Percentiles rank a stretch among this genome's conserved stretches.
phyloP scores from a whole-genome alignment of 1,140 invertebrate genomes.

The Trichonephila clavata region DNA sequence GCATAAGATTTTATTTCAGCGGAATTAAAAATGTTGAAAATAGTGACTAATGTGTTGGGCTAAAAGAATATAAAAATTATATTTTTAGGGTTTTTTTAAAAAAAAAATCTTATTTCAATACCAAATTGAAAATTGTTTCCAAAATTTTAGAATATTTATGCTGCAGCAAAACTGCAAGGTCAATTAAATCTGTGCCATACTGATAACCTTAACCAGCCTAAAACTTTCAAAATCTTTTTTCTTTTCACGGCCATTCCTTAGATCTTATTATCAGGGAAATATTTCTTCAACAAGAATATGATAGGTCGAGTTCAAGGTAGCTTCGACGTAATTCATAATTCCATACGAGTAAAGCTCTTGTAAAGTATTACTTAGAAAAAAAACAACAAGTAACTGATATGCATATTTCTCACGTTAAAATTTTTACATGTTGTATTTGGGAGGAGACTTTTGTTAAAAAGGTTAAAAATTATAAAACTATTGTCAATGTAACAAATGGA shows the following conservation, averaged over 20 bases:
- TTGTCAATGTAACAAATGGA: slow-evolving; percentile 27
- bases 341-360: neutral
- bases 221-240: neutral
- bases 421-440: neutral
- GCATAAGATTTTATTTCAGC: no score
- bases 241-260: slow-evolving; percentile 6
- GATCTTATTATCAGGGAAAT: slow-evolving; percentile 1
- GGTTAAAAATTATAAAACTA: slow-evolving; percentile 18
- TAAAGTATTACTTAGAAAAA: neutral
- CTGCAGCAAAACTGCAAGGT: neutral
- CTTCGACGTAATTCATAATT: neutral
- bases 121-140: no score
- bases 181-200: slow-evolving; percentile 1
- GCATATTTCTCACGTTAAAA: neutral
- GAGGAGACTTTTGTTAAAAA: slow-evolving; percentile 7
- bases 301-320: neutral
- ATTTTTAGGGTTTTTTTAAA: no score
- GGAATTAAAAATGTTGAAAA: no score
- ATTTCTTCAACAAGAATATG: neutral
- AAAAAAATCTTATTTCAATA: no score
- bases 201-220: neutral
- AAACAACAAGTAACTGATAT: neutral
- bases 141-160: no score
- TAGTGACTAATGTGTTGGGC: no score
- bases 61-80: no score